Conservation (phyloP, 2,888 invertebrate genomes). For the Plebejus melissa region DNA sequence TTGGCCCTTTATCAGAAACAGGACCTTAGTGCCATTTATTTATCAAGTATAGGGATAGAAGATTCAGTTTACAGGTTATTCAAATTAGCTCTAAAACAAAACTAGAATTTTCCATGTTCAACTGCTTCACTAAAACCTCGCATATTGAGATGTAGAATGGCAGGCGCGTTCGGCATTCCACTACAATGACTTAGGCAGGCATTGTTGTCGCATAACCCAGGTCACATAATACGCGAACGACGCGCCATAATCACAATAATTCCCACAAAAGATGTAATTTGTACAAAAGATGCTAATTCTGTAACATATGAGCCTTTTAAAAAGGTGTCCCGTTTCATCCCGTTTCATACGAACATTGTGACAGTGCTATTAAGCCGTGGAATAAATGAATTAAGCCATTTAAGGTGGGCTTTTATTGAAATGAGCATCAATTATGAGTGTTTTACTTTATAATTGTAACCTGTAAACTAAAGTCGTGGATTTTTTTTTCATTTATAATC, state of each 20-base stretch:
- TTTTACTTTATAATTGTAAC: conserved; percentile 2
- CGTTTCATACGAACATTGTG: neutral
- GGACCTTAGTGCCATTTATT: too few species aligned
- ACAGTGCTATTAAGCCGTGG: conserved; percentile 20
- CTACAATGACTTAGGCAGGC: neutral
- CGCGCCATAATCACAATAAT: conserved; percentile 6
- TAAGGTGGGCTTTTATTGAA: neutral
- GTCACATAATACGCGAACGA: conserved; percentile 4
- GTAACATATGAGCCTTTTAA: neutral
- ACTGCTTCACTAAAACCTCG: neutral
- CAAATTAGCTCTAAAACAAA: neutral
- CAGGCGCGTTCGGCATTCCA: conserved; percentile 5
- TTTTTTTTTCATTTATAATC: too few species aligned
- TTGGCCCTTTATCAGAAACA: too few species aligned
- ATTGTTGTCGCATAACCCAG: conserved; percentile 1
- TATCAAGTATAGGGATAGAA: neutral
- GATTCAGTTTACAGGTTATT: neutral
- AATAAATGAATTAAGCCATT: conserved; percentile 11
- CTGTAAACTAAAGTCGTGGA: neutral
- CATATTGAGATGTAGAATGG: conserved; percentile 1
- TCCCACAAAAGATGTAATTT: conserved; percentile 2
- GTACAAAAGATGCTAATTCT: conserved; percentile 6
- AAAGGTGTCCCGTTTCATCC: conserved; percentile 18
- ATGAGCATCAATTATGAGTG: neutral
- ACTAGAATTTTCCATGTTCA: neutral